Conservation (phyloP, 2,888 invertebrate genomes). For the Polietes domitor region DNA sequence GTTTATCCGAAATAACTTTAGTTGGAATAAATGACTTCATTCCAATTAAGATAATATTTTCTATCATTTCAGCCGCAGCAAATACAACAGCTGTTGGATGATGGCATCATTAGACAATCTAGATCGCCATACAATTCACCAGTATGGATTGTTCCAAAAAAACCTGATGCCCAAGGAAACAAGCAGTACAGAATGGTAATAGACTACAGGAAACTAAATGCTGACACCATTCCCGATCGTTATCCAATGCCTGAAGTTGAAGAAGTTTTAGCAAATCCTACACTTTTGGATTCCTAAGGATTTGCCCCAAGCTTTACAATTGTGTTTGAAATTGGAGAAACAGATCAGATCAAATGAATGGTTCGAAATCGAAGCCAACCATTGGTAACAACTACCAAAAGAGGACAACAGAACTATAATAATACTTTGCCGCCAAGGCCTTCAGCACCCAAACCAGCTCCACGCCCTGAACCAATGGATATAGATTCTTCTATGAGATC, state of each 20-base stretch:
- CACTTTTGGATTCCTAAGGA: slow-evolving; percentile 31
- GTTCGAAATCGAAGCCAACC: background rate
- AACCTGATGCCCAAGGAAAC: slow-evolving; percentile 18
- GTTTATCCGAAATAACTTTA: no score
- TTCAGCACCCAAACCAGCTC: background rate
- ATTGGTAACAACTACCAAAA: background rate
- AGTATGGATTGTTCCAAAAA: slow-evolving; percentile 39
- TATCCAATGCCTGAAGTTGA: slow-evolving; percentile 13
- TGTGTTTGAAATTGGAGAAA: slow-evolving; percentile 57
- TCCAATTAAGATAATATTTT: no score
- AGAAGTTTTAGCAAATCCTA: background rate
- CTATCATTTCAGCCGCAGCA: no score
- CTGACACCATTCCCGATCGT: background rate
- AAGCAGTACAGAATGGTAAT: slow-evolving; percentile 3
- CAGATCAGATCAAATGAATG: slow-evolving; percentile 32
- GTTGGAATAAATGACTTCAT: no score
- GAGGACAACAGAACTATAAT: no score
- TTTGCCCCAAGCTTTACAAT: slow-evolving; percentile 31
- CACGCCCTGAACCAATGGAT: background rate
- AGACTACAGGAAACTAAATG: slow-evolving; percentile 36
- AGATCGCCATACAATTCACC: slow-evolving; percentile 23
- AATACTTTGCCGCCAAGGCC: background rate
- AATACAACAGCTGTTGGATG: slow-evolving; percentile 29
- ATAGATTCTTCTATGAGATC: slow-evolving; percentile 3
- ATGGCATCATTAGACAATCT: background rate